Evolutionary conservation across 2,797 vertebrate species (phyloP), one percentile per base, ranked within the genome.

Genomic region (Natrix natrix): DNA sequence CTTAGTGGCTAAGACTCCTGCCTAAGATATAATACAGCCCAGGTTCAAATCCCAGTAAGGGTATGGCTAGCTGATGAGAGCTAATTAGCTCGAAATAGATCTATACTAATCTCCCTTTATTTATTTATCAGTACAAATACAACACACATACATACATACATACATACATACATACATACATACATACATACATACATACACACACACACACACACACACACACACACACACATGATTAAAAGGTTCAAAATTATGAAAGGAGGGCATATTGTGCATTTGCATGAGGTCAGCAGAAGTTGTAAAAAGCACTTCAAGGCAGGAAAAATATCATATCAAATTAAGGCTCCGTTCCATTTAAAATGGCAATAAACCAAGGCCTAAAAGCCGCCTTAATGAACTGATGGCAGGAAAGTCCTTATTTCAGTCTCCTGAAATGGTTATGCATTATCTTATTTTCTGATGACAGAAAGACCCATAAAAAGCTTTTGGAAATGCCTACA

Each of bases 251-350:
- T 90, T 95, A 48, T 90, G 93, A 20, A 90, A 87, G 92, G 92
- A 37, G 74, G 86, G 6, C 16, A 28, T 92, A 69, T 90, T 92
- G 43, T 78, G 74, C 60, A 59, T 94, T 92, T 89, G 96, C 86
- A 90, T 7, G 5, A 52, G 10, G 56, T 17, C 17, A 61, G 95
- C 89, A 95, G 13, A 43, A 93, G 66, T 14, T 86, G 90, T 96
- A 26, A 93, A 94, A 94, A 94, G 90, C 12, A 92, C 91, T 96
- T 90, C 93, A 96, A 88, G 91, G 87, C 92, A 61, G 12, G 20
- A 7, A 63, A 94, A 93, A 94, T 56, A 93, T 56, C 3, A 28
- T 91, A 37, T 26, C 78, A 94, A 95, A 94, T 91, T 86, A 94
- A n/a, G 87, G 57, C 26, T 88, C 86, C 86, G 90, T 93, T 28